Evolutionary conservation across 1,140 invertebrate genomes (phyloP), one percentile per base, ranked within the genome.

Genomic region (Acromyrmex charruanus): DNA sequence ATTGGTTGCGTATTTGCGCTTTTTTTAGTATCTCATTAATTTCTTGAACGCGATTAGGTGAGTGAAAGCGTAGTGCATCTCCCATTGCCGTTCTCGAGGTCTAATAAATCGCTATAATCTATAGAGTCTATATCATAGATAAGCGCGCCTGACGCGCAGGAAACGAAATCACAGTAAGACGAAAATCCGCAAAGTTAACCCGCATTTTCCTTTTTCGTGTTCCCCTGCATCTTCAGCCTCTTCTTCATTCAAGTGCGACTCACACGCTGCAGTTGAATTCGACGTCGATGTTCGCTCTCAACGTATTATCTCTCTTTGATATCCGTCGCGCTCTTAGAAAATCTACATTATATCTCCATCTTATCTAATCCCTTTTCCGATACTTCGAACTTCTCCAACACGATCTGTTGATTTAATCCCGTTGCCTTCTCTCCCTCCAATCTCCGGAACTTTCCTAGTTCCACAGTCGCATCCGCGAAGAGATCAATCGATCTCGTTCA

Each of bases 81-180:
- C 18, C 2, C 77, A 16, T 55, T 69, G 14, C 14, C n/a, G n/a
- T 79, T 16, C 49, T 89, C 77, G 88, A 72, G 66, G 16, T 53
- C 49, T 80, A 81, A 86, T 53, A 80, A 69, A 82, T 51, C 53
- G 75, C 77, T 89, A 89, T 53, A 84, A 85, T 88, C 77, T 87
- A 82, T 28, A 68, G 31, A 69, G 53, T 71, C 51, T 77, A 59
- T 49, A 77, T 61, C 72, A 65, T 87, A 82, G 77, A 44, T 87
- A 59, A 63, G 69, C 49, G 87, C 85, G 71, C 28, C 28, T 59
- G 53, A 81, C 61, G 75, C 88, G 89, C 88, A 87, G 59, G 77
- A 90, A 90, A 89, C 72, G 72, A 90, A 90, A 90, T 90, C 89
- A 89, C 89, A 91, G 89, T 90, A 86, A 88, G 84, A 88, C 72